Conservation (phyloP, 2,888 invertebrate species). For the Sesia bembeciformis region DNA sequence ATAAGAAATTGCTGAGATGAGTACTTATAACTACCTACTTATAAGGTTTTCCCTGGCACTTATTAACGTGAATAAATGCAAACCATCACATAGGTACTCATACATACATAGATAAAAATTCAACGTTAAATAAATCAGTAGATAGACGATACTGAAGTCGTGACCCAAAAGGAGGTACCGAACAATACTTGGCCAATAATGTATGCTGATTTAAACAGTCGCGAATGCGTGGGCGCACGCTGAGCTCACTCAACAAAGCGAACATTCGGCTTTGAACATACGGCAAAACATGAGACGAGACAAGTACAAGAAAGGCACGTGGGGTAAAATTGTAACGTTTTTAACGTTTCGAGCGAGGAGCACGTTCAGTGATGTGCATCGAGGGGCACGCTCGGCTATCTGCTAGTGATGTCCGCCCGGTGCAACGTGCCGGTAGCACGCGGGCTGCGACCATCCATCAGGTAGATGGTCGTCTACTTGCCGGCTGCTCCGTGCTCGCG, state of each 20-base stretch:
- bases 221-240: constrained; percentile 13
- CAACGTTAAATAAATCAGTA: no score
- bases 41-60: no score
- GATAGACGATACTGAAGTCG: background rate
- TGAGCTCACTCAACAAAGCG: constrained; percentile 7
- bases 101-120: no score
- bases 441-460: background rate
- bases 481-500: constrained; percentile 15
- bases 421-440: background rate
- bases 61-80: no score
- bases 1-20: no score
- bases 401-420: background rate
- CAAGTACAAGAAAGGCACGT: background rate
- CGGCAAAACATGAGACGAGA: background rate
- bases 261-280: background rate
- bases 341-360: no score
- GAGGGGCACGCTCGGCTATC: constrained; percentile 1
- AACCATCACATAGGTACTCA: no score
- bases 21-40: no score
- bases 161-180: background rate
- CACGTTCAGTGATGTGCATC: constrained; percentile 27
- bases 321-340: no score
- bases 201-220: constrained; percentile 12
- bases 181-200: constrained; percentile 5
- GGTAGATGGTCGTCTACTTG: background rate